These are phyloP conservation scores for Panonychus citri DNA, from an alignment of 1,140 invertebrate genomes.

Conservation along the genomic window DNA sequence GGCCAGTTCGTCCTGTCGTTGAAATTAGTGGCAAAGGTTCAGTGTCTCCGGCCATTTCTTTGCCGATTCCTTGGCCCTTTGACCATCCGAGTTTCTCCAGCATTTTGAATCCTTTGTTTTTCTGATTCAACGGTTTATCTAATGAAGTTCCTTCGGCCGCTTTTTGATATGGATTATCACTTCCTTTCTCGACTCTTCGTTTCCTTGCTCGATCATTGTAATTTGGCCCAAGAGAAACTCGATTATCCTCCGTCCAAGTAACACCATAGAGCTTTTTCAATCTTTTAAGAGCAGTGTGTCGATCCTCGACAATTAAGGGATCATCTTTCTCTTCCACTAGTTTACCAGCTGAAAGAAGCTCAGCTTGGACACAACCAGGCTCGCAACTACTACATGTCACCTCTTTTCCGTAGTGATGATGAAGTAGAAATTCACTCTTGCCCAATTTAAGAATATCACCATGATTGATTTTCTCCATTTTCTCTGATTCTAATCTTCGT, in stretches of 20 bases:
- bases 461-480: constrained; percentile 33
- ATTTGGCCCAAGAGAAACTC: not conserved
- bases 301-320: not conserved
- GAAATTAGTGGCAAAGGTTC: constrained; percentile 15
- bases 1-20: not conserved
- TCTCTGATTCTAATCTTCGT: constrained; percentile 33
- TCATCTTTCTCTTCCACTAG: not conserved
- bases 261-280: constrained; percentile 9
- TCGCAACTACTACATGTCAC: constrained; percentile 59
- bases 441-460: constrained; percentile 41
- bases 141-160: constrained; percentile 41
- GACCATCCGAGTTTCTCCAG: constrained; percentile 32
- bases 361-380: not conserved
- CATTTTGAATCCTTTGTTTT: constrained; percentile 65
- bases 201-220: constrained; percentile 56
- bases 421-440: constrained; percentile 48
- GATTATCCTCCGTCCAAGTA: constrained; percentile 5
- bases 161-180: constrained; percentile 53
- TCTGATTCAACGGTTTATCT: constrained; percentile 42
- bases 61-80: constrained; percentile 30
- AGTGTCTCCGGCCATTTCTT: constrained; percentile 13
- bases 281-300: not conserved
- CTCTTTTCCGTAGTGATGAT: constrained; percentile 56
- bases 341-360: not conserved
- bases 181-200: constrained; percentile 47